Evolutionary conservation across 2,113 vertebrate species (phyloP), one percentile per base, ranked within the genome.

Genomic region (Sapayoa aenigma): DNA sequence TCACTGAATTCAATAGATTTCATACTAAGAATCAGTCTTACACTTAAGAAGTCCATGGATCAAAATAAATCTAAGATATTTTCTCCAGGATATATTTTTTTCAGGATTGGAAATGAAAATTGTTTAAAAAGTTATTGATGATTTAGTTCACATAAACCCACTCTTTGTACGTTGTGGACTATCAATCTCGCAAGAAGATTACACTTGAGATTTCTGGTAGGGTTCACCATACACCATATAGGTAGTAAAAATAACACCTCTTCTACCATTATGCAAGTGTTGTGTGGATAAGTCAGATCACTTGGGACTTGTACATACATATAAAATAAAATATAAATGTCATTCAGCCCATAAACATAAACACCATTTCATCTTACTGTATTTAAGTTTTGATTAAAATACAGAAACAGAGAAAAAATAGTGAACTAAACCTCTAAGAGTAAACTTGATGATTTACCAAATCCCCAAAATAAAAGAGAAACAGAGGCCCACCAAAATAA

Each of bases 401-500:
- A 37, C 3, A 41, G 75, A 62, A 31, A 1, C 3, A 18, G 12
- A 47, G 2, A 1, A 75, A 83, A 88, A 81, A 35, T 6, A 12
- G 0, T 14, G 28, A 67, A 12, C 5, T 0, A 5, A 68, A 74
- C 3, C 17, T 39, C 7, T 35, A 52, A 30, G 17, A 21, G 4
- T 30, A 47, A 52, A 68, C 3, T 19, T 69, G 12, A 5, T 53
- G 4, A 0, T 53, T 78, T 66, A 1, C 12, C 12, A 37, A 8
- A 1, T 50, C 9, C 12, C 2, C 13, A 20, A 6, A 33, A 28
- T 8, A 74, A 84, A n/a, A 6, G 5, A 62, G 5, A 25, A 30
- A 63, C 1, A 12, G 13, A 30, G 3, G 3, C 2, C 27, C 11
- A 46, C 1, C 28, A 77, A 76, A 76, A 31, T 46, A 72, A 86